These are phyloP conservation scores for Drosophila fulvimacula DNA, from an alignment of 2,888 invertebrate species.

Conservation along the genomic window DNA sequence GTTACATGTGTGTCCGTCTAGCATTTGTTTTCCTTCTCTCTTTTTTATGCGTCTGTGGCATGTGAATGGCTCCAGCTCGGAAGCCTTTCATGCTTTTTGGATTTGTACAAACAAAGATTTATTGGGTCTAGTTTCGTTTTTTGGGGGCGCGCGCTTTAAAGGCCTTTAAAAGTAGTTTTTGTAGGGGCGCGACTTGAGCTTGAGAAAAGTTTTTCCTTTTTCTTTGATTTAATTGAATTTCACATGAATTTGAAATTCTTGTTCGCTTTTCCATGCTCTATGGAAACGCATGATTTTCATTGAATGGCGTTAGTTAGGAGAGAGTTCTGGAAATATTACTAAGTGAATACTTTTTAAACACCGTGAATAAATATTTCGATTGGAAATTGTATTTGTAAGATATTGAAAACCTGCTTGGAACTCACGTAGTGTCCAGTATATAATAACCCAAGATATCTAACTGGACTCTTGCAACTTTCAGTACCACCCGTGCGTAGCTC, in stretches of 20 bases:
- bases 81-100: slow-evolving; percentile 73
- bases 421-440: background rate
- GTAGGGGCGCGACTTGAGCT: background rate
- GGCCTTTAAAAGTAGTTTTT: slow-evolving; percentile 19
- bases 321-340: background rate
- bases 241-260: slow-evolving; percentile 11
- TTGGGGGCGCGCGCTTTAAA: slow-evolving; percentile 27
- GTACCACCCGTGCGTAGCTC: slow-evolving; percentile 42
- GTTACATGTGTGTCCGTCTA: slow-evolving; percentile 51
- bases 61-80: slow-evolving; percentile 55
- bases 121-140: slow-evolving; percentile 56
- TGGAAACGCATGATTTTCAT: background rate
- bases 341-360: background rate
- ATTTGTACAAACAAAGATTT: slow-evolving; percentile 78
- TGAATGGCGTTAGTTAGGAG: background rate
- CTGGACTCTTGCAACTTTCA: slow-evolving; percentile 33
- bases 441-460: background rate
- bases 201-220: slow-evolving; percentile 10
- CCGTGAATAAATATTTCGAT: background rate
- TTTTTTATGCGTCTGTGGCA: slow-evolving; percentile 53
- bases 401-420: background rate
- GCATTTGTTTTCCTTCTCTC: slow-evolving; percentile 28
- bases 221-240: slow-evolving; percentile 11
- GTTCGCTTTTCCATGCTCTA: background rate
- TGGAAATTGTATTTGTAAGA: background rate